Conservation (phyloP, 2,113 vertebrate genomes). For the Nymphicus hollandicus region DNA sequence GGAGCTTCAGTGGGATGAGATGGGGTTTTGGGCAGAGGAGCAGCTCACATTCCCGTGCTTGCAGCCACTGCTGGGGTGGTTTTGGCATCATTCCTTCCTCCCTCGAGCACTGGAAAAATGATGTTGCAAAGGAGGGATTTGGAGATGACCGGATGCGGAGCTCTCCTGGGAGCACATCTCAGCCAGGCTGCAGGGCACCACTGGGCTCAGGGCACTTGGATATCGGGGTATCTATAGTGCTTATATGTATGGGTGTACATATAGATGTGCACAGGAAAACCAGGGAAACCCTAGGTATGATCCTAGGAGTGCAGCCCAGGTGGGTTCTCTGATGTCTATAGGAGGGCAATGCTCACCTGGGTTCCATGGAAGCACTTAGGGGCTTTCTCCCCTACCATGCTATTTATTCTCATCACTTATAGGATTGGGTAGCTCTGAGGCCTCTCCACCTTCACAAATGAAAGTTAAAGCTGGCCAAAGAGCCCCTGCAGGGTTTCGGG, state of each 20-base stretch:
- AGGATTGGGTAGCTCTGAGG: neutral
- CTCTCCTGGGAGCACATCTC: neutral
- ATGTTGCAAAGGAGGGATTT: neutral
- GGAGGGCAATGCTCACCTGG: rapidly evolving
- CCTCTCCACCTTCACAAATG: neutral
- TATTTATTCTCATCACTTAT: neutral
- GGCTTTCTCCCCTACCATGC: neutral
- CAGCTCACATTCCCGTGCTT: neutral
- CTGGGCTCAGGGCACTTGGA: neutral
- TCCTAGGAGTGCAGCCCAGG: neutral
- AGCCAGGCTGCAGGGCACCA: neutral
- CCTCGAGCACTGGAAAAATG: neutral
- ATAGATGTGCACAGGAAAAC: neutral
- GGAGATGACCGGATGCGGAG: neutral
- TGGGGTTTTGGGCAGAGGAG: neutral
- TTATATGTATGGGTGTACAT: rapidly evolving
- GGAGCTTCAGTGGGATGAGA: neutral
- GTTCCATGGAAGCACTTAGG: neutral
- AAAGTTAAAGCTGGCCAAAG: neutral
- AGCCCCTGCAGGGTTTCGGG: neutral
- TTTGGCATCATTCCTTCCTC: neutral
- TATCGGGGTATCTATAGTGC: rapidly evolving
- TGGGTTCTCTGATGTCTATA: neutral
- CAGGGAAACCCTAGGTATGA: neutral
- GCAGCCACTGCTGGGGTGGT: neutral